Percentiles rank a stretch among this genome's conserved stretches.
Conservation (phyloP, 2,797 vertebrate species). For the Sternotherus odoratus region DNA sequence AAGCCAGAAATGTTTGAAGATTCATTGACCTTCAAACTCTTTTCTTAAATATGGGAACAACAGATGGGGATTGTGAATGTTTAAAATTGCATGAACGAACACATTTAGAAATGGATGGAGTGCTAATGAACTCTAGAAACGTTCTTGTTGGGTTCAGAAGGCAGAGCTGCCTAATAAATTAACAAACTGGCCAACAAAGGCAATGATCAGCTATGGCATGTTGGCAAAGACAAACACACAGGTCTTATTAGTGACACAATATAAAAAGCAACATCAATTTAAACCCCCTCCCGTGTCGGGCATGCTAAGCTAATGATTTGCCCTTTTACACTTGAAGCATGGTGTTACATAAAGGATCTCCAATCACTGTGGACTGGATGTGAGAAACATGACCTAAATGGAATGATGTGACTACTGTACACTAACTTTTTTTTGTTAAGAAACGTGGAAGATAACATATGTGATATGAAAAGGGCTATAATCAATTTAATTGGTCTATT, state of each 20-base stretch:
- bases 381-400: neutral
- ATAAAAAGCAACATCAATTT: neutral
- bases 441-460: neutral
- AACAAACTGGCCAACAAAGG: neutral
- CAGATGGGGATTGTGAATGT: conserved; percentile 20
- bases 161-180: neutral
- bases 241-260: neutral
- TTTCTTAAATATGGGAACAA: conserved; percentile 31
- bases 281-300: neutral
- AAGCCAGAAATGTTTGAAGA: conserved; percentile 6
- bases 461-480: neutral
- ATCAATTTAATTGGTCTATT: neutral
- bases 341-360: neutral
- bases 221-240: neutral
- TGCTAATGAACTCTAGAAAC: conserved; percentile 1
- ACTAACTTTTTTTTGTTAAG: neutral
- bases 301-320: neutral
- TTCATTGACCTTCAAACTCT: conserved; percentile 36
- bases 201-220: neutral
- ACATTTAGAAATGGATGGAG: neutral
- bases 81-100: neutral
- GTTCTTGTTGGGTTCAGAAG: neutral
- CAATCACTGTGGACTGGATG: neutral
- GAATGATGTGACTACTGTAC: neutral
- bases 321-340: neutral